Conservation (phyloP, 1,140 invertebrate species). For the Magallana angulata region DNA sequence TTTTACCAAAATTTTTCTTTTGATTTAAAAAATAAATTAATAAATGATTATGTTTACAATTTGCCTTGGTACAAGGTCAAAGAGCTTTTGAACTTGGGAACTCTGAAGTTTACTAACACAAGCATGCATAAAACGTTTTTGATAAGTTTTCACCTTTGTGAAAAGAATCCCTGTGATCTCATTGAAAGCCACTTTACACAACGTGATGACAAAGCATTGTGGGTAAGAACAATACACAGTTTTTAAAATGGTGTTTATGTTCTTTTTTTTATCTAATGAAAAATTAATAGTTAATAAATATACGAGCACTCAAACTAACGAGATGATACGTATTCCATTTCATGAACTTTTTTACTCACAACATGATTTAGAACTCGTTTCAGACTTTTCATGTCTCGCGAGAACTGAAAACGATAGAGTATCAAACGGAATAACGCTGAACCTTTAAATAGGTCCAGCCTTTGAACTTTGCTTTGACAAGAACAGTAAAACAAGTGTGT, state of each 20-base stretch:
- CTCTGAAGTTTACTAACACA: not conserved
- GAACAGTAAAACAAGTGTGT: not conserved
- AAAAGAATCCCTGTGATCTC: no score
- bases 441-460: not conserved
- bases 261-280: not conserved
- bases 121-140: conserved; percentile 20
- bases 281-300: not conserved
- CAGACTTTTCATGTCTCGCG: not conserved
- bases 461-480: not conserved
- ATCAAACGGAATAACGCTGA: conserved; percentile 17
- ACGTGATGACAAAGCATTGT: not conserved
- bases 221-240: not conserved
- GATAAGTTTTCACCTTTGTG: not conserved
- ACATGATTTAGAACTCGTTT: not conserved
- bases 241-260: not conserved
- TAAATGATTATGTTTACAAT: no score
- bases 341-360: not conserved
- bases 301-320: not conserved
- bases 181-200: no score
- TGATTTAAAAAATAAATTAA: no score
- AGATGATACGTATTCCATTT: not conserved
- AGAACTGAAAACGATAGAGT: not conserved
- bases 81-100: no score
- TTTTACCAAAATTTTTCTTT: no score
- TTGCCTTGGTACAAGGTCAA: no score